phyloP scores from a whole-genome alignment of 1,140 invertebrate species.

The Drosophila santomea region DNA sequence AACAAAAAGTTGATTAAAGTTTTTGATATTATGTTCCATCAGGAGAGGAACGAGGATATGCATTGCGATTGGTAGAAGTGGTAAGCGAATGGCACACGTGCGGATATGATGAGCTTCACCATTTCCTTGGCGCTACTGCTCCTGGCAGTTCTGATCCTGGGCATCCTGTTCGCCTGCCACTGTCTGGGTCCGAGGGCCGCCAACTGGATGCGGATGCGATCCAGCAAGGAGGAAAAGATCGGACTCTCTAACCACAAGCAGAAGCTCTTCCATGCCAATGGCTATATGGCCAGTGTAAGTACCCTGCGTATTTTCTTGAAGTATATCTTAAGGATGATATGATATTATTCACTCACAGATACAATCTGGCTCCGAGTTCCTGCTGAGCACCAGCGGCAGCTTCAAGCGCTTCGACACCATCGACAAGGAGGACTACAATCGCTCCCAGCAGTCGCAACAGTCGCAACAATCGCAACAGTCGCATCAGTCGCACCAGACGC shows the following conservation, averaged over 20 bases:
- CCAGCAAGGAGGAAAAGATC: slow-evolving; percentile 88
- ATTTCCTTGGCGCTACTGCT: slow-evolving; percentile 78
- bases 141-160: slow-evolving; percentile 78
- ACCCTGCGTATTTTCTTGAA: not conserved
- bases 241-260: slow-evolving; percentile 86
- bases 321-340: not conserved
- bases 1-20: not conserved
- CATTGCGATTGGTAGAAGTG: not conserved
- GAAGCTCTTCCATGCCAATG: slow-evolving; percentile 87
- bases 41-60: slow-evolving; percentile 1
- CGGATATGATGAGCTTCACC: slow-evolving; percentile 75
- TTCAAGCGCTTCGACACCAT: slow-evolving; percentile 89
- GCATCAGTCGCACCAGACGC: slow-evolving; percentile 13
- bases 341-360: slow-evolving; percentile 82
- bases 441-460: slow-evolving; percentile 48
- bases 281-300: slow-evolving; percentile 87
- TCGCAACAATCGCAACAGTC: slow-evolving; percentile 3
- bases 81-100: slow-evolving; percentile 79
- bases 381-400: slow-evolving; percentile 87
- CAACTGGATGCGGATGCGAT: slow-evolving; percentile 87
- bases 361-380: slow-evolving; percentile 88
- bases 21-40: not conserved
- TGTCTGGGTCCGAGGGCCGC: slow-evolving; percentile 86
- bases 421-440: slow-evolving; percentile 84
- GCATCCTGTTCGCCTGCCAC: slow-evolving; percentile 85